These are phyloP conservation scores for Euplagia quadripunctaria DNA, from an alignment of 2,888 invertebrate species.

Conservation along the genomic window DNA sequence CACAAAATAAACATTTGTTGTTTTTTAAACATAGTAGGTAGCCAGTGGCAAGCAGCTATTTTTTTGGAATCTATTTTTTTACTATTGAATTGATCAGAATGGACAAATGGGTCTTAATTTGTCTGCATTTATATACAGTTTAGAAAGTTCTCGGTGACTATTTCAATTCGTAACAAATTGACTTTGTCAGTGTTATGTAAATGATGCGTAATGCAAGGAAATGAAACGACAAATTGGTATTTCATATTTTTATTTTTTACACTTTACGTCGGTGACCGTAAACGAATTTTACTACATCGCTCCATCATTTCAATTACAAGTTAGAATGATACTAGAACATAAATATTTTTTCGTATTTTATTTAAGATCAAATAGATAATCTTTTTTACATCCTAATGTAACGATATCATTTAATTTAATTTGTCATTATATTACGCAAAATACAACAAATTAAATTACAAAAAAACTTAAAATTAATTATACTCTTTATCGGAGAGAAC, in stretches of 20 bases:
- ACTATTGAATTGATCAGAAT: too few relatives aligned
- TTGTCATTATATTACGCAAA: constrained; percentile 85
- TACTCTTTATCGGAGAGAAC: constrained; percentile 82
- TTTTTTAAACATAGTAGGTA: too few relatives aligned
- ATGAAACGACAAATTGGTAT: constrained; percentile 81
- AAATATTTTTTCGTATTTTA: constrained; percentile 86
- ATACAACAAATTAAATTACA: constrained; percentile 86
- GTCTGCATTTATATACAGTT: background rate
- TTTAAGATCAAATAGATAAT: constrained; percentile 87
- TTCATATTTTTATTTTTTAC: constrained; percentile 86
- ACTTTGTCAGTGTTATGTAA: constrained; percentile 19
- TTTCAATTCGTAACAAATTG: constrained; percentile 9
- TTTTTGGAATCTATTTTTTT: too few relatives aligned
- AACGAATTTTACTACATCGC: constrained; percentile 86
- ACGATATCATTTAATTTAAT: constrained; percentile 87
- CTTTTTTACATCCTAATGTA: constrained; percentile 87
- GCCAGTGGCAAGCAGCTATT: too few relatives aligned
- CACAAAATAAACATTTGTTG: too few relatives aligned
- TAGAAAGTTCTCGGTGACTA: background rate
- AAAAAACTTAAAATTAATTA: constrained; percentile 81
- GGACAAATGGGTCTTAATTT: background rate
- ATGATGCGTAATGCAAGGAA: constrained; percentile 40
- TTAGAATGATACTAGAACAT: constrained; percentile 87
- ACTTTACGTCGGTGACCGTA: constrained; percentile 86
- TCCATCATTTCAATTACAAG: constrained; percentile 84